Conservation (phyloP, 2,888 invertebrate genomes). For the Lymantria monacha region DNA sequence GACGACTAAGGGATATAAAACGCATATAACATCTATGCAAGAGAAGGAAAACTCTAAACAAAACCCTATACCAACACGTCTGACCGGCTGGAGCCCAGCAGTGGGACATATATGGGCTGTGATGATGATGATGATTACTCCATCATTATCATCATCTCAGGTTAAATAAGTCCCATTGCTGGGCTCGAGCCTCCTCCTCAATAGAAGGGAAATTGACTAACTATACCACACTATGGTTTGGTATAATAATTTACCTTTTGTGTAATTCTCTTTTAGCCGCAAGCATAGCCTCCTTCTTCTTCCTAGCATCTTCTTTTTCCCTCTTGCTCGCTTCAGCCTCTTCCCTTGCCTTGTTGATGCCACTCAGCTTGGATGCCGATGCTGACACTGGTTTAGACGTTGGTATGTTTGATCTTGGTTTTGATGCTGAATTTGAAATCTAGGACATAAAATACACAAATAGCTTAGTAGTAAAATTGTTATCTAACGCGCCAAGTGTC, state of each 20-base stretch:
- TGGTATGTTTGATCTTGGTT: slow-evolving; percentile 49
- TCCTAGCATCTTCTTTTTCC: slow-evolving; percentile 78
- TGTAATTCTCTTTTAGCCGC: slow-evolving; percentile 82
- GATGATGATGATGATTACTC: no score
- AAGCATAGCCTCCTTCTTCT: slow-evolving; percentile 83
- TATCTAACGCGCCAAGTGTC: neutral
- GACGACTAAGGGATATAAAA: no score
- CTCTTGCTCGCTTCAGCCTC: slow-evolving; percentile 50
- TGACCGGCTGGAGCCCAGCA: no score
- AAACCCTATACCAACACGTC: no score
- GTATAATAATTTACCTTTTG: slow-evolving; percentile 56
- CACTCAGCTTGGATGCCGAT: slow-evolving; percentile 56
- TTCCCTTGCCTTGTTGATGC: slow-evolving; percentile 52
- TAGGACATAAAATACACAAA: slow-evolving; percentile 17
- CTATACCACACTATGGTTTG: no score
- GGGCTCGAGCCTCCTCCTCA: no score
- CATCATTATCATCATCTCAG: no score
- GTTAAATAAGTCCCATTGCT: no score
- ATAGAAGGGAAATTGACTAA: no score
- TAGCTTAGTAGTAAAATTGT: neutral
- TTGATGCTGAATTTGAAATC: slow-evolving; percentile 58
- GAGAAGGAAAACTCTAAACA: no score
- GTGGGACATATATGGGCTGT: no score
- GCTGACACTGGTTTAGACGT: slow-evolving; percentile 40
- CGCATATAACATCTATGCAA: no score